Base-by-base conservation (phyloP, 2,797 vertebrate species). In the Leptodactylus fallax region DNA sequence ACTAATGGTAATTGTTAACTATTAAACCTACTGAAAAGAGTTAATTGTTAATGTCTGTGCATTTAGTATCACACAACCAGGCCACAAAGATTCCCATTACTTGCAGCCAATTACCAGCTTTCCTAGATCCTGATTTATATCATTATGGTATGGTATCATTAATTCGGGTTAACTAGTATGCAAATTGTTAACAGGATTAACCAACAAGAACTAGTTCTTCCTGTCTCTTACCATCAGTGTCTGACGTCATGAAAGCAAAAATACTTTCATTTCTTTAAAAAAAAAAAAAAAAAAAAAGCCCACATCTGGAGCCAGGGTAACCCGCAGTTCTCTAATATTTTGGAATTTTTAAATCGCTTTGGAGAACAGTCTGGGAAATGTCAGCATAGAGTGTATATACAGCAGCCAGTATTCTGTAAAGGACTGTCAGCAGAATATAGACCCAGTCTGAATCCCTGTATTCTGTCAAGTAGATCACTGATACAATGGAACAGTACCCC, bases 171-270 rank as follows among this genome's bases (percentile, higher is more conserved):
- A 79, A 79, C 61, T n/a, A 60, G 45, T 58, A 80, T 85, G 87
- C 51, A 60, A 80, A n/a, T 60, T 47, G 23, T 5, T 85, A 88
- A 85, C 76, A 72, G 87, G 76, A 88, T 88, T 85, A 85, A 27
- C 74, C 58, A 69, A 58, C 6, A 19, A 72, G 17, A 25, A 51
- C 23, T 69, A 49, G 77, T 25, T 45, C 67, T 86, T 71, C 51
- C 25, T 23, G 53, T 72, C n/a, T 81, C 53, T n/a, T 4, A 0
- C 65, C 11, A 7, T 72, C 53, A 61, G 10, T 36, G 58, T 61
- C 79, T 81, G 61, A 53, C 23, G 36, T 51, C 36, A 69, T 8
- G 27, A 71, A 19, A 71, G 12, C 14, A 71, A 71, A 17, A 45
- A 45, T 3, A 16, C 36, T 27, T 27, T 69, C 5, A 7, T 27